Evolutionary conservation across 2,888 invertebrate genomes (phyloP), one percentile per base, ranked within the genome.

Genomic region (Caenorhabditis macrosperma): DNA sequence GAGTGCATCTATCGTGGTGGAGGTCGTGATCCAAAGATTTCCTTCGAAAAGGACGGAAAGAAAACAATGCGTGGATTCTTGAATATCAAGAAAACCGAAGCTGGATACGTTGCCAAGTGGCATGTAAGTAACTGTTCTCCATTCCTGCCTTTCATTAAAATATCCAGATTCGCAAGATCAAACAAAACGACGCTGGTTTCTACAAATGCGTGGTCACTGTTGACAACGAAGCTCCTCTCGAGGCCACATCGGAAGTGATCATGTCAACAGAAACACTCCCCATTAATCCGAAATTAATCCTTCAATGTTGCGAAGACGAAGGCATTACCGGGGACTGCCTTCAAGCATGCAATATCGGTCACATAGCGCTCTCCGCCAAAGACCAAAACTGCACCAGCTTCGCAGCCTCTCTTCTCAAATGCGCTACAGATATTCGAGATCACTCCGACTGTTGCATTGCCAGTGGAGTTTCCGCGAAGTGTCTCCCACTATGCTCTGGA

Each of bases 391-490:
- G 86, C 60, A 50, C 77, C 1, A 33, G 69, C 5, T 80, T 78
- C 57, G 77, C 82, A 0, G 24, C 52, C 10, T 46, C 78, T 9
- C 64, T 84, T 22, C 79, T 86, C 26, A 85, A 82, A 63, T 86
- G 86, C 48, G 83, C 86, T 3, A 48, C 68, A 1, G 85, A 85
- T 46, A 63, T 76, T n/a, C 68, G 81, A 7, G 86, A 86, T 64
- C 86, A 86, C 67, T 79, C 82, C 6, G 86, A 86, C 35, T 86
- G 86, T 46, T 86, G 86, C 50, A 54, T 78, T 2, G 69, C 61
- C 9, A 61, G 63, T 17, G 75, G 78, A 7, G 82, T 86, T 5
- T 57, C 76, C 1, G 46, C 59, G 9, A 71, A 78, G 35, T 86
- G 86, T 66, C 66, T 86, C 10, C 79, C 84, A 24, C 64, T 86